Evolutionary conservation across 2,888 invertebrate species (phyloP).

Genomic region (Muschampia plurimacula): DNA sequence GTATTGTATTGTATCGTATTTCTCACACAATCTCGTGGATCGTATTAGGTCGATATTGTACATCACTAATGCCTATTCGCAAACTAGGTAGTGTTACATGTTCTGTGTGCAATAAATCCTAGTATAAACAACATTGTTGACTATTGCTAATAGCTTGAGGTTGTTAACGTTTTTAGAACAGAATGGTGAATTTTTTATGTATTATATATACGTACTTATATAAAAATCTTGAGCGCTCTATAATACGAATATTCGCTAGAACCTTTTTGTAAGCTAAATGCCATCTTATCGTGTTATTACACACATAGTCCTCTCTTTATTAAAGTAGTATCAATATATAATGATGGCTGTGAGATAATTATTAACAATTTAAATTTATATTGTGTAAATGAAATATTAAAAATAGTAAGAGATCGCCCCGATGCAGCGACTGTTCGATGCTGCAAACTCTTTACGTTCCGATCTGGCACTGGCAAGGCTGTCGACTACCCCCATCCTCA

Average conservation of each 20-base stretch:
- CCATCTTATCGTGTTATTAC: slow-evolving; percentile 81
- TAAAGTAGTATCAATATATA: slow-evolving; percentile 85
- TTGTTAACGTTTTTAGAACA: slow-evolving; percentile 85
- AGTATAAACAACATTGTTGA: slow-evolving; percentile 85
- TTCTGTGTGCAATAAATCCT: slow-evolving; percentile 82
- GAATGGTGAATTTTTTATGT: slow-evolving; percentile 83
- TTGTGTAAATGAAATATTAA: slow-evolving; percentile 68
- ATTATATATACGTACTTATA: slow-evolving; percentile 66
- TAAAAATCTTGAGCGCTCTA: slow-evolving; percentile 66
- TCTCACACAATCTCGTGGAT: slow-evolving; percentile 45
- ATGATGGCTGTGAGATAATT: slow-evolving; percentile 86
- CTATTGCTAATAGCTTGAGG: slow-evolving; percentile 86
- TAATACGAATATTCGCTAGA: slow-evolving; percentile 81
- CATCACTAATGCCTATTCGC: slow-evolving; percentile 63
- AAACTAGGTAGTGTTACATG: slow-evolving; percentile 68
- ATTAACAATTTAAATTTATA: slow-evolving; percentile 85
- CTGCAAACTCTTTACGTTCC: slow-evolving; percentile 47
- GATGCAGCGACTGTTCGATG: slow-evolving; percentile 58
- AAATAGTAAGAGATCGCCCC: slow-evolving; percentile 71
- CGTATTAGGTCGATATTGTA: slow-evolving; percentile 50
- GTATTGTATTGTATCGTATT: slow-evolving; percentile 27
- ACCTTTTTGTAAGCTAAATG: slow-evolving; percentile 80
- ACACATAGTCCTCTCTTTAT: slow-evolving; percentile 81
- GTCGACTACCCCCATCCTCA: neutral
- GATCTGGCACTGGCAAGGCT: slow-evolving; percentile 50